Base-by-base conservation (phyloP, 2,888 invertebrate species). In the Xestobium rufovillosum region DNA sequence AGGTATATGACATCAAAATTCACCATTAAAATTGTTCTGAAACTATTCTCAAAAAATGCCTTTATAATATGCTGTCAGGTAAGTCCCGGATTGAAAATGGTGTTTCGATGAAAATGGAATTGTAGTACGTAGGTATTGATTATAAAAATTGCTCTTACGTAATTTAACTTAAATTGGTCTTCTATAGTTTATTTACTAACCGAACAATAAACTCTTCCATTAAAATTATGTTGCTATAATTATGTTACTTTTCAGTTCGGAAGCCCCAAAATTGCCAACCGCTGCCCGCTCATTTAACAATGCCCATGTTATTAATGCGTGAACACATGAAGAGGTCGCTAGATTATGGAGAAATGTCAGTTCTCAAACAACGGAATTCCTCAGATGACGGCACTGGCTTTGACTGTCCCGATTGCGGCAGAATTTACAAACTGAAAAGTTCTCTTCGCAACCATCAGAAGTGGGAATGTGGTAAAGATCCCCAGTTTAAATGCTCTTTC, bases 391-490 rank as follows among this genome's bases (percentile, higher is more conserved):
- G 41, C n/a, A 11, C 14, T 3, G 67, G 70, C 61, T 81, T 80
- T 71, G 70, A 75, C 35, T 83, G 83, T 65, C 77, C 80, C 35
- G 80, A 81, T 53, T 87, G 86, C 66, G 83, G 83, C 42, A 75
- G 85, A 48, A 76, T 80, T 41, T 87, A 87, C 69, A 86, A 86
- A 65, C 72, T 86, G 48, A 84, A 84, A 66, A 84, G 84, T 48
- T 85, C 84, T 44, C 68, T 83, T 53, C 73, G 82, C 43, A 82
- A 83, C 63, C 83, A 84, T 61, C 81, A 82, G 69, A 83, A 83
- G 64, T 83, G 83, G 82, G 83, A 83, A 66, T 83, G 83, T 65
- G 83, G 83, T 58, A 83, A 83, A 62, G 83, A 84, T 63, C 83
- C 83, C 13, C 82, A 82, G 64, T 84, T 83, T 65, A 78, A 79